Percentiles rank a stretch among this genome's conserved stretches.
Conservation (phyloP, 2,797 vertebrate species). For the Erpetoichthys calabaricus region DNA sequence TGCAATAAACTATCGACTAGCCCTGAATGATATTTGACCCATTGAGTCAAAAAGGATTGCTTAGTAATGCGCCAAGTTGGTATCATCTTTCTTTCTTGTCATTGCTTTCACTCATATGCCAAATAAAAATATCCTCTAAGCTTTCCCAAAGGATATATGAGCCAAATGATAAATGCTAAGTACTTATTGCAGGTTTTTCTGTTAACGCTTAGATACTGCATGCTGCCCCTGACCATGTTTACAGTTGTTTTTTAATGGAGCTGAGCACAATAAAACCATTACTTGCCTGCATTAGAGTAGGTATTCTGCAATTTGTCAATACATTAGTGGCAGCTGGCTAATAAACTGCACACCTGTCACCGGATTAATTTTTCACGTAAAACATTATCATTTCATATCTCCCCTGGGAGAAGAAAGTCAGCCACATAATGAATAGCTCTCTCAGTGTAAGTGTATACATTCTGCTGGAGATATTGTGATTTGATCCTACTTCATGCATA, state of each 20-base stretch:
- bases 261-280: constrained; percentile 23
- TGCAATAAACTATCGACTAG: no score
- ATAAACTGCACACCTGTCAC: constrained; percentile 46
- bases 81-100: constrained; percentile 1
- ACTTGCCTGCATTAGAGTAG: constrained; percentile 28
- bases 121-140: not conserved
- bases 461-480: constrained; percentile 23
- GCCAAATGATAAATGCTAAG: not conserved
- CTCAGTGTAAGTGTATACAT: constrained; percentile 29
- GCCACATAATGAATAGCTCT: constrained; percentile 38
- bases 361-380: constrained; percentile 55
- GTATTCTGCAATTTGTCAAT: constrained; percentile 40
- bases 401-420: constrained; percentile 33
- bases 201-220: not conserved
- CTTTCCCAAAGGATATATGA: not conserved
- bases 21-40: no score
- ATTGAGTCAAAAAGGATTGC: no score
- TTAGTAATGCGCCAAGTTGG: no score
- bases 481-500: constrained; percentile 18
- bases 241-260: constrained; percentile 7
- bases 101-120: not conserved
- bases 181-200: not conserved
- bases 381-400: constrained; percentile 51
- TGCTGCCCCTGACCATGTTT: constrained; percentile 5
- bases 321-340: constrained; percentile 40